A percentile compares a stretch with the other conserved stretches of the same genome.
phyloP scores from a whole-genome alignment of 2,797 vertebrate genomes.

The Halcyon smyrnensis region DNA sequence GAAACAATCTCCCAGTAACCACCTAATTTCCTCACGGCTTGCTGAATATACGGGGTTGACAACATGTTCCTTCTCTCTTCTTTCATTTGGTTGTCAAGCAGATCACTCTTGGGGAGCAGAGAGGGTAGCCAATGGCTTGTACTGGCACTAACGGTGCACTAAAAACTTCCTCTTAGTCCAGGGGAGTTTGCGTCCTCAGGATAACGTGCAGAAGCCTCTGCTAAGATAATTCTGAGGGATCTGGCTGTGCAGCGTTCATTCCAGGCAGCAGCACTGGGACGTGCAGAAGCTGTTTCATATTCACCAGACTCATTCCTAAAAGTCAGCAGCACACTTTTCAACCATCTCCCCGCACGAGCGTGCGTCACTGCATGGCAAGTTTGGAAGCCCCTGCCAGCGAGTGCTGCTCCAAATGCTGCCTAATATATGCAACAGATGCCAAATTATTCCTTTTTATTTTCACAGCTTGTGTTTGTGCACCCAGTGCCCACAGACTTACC shows the following conservation, averaged over 20 bases:
- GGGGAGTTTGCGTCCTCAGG: neutral
- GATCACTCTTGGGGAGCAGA: neutral
- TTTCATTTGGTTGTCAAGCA: neutral
- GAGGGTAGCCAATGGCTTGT: neutral
- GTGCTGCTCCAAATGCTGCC: constrained; percentile 26
- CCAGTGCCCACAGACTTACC: constrained; percentile 15
- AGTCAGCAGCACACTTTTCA: constrained; percentile 14
- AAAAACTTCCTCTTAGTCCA: neutral
- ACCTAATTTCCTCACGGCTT: neutral
- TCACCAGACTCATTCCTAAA: constrained; percentile 21
- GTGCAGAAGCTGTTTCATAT: constrained; percentile 32
- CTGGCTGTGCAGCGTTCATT: neutral
- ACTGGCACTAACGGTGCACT: neutral
- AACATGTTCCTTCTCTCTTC: neutral
- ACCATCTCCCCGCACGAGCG: neutral
- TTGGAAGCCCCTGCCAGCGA: constrained; percentile 40
- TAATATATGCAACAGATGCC: constrained; percentile 50
- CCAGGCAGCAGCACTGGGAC: neutral
- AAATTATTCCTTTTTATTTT: constrained; percentile 68
- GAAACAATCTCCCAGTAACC: neutral
- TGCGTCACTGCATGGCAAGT: constrained; percentile 12
- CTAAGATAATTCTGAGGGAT: neutral
- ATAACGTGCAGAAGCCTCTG: neutral
- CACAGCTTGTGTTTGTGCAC: constrained; percentile 63
- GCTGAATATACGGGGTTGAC: neutral